Conservation (phyloP, 1,140 invertebrate species). For the Heliconius eleuchia region DNA sequence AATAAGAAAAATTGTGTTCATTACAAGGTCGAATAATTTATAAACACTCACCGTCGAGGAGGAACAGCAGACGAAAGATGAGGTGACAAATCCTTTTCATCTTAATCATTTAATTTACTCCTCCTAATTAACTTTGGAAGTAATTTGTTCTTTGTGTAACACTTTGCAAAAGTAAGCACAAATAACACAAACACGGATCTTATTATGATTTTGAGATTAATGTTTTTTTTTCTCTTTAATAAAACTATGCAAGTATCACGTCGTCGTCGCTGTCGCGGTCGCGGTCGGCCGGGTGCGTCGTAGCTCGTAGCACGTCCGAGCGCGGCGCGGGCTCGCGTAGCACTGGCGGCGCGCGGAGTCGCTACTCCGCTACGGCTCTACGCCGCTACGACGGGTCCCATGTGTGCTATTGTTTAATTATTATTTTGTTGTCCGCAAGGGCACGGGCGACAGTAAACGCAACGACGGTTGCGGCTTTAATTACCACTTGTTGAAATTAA, state of each 20-base stretch:
- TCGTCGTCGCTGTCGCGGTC: neutral
- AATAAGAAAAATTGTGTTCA: constrained; percentile 24
- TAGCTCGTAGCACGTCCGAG: constrained; percentile 43
- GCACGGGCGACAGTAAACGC: too few relatives aligned
- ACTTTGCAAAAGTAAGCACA: constrained; percentile 30
- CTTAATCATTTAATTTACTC: constrained; percentile 59
- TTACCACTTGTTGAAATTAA: neutral
- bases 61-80: constrained; percentile 69
- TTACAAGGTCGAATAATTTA: constrained; percentile 30
- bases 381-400: constrained; percentile 34
- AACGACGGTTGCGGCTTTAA: too few relatives aligned
- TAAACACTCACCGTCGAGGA: constrained; percentile 65
- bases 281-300: constrained; percentile 11
- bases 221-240: constrained; percentile 15
- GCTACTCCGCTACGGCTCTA: constrained; percentile 11
- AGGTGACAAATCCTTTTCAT: constrained; percentile 75
- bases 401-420: neutral
- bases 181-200: constrained; percentile 16
- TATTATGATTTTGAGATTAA: constrained; percentile 14
- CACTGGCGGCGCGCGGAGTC: constrained; percentile 49
- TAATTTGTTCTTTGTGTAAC: constrained; percentile 31
- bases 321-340: constrained; percentile 36
- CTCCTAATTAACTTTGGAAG: constrained; percentile 40
- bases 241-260: constrained; percentile 18
- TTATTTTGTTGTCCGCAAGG: too few relatives aligned